These are phyloP conservation scores for Dusona sp. DNA, from an alignment of 2,888 invertebrate genomes.

Conservation along the genomic window DNA sequence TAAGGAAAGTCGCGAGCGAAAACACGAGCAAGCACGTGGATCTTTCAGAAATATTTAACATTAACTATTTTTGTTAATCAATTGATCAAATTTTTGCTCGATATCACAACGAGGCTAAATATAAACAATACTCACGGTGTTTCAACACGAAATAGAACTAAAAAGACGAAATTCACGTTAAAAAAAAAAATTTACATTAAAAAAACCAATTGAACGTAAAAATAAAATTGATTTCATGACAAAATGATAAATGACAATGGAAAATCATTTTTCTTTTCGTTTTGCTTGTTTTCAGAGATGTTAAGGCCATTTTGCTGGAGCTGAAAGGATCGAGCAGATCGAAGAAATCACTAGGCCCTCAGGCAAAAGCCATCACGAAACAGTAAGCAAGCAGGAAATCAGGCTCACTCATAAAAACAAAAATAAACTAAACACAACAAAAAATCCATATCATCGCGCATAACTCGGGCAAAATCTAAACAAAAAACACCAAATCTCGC, in stretches of 20 bases:
- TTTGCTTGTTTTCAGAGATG: constrained; percentile 77
- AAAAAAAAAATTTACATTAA: background rate
- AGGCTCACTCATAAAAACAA: constrained; percentile 53
- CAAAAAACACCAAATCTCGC: constrained; percentile 24
- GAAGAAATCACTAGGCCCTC: constrained; percentile 75
- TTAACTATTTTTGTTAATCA: background rate
- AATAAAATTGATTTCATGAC: background rate
- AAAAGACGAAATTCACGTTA: background rate
- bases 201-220: background rate
- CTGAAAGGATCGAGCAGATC: constrained; percentile 81
- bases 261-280: background rate
- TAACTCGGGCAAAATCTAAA: background rate
- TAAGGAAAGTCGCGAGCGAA: constrained; percentile 46
- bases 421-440: constrained; percentile 43
- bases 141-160: background rate
- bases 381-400: constrained; percentile 81
- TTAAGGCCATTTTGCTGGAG: constrained; percentile 80
- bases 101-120: background rate
- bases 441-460: constrained; percentile 43
- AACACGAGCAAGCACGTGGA: constrained; percentile 53
- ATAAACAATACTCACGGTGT: background rate
- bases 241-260: background rate
- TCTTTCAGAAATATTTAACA: background rate
- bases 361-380: constrained; percentile 78
- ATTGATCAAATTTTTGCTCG: background rate